Evolutionary conservation across 2,797 vertebrate species (phyloP), one percentile per base, ranked within the genome.

Genomic region (Gymnothorax reevesii): DNA sequence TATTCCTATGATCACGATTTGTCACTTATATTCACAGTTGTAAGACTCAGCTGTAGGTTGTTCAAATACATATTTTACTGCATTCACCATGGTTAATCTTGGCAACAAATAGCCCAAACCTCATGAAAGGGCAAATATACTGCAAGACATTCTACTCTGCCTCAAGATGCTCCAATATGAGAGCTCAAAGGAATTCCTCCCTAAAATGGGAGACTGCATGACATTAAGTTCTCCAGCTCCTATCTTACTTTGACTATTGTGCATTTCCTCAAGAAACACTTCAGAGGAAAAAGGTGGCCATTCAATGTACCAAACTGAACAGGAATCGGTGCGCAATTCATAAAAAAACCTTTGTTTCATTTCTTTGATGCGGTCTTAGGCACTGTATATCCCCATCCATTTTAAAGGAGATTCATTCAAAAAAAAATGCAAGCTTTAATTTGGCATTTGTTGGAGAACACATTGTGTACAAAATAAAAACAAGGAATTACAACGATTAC

Each of bases 381-480:
- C 57, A 59, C 83, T 84, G 83, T 2, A 10, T 57, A 54, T 7
- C 27, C 15, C 57, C 54, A 22, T 42, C 57, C 9, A 27, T 13
- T 33, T 57, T 20, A 57, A 83, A 60, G 64, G 7, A n/a, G 64
- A 25, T 69, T 25, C n/a, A 69, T 69, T 7, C 25, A n/a, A 25
- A 62, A n/a, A 25, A 62, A 33, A 83, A 83, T 57, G 20, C 25
- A 82, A 4, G 42, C 57, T 83, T 15, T 60, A 83, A 83, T 59
- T 60, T 33, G 71, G 59, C 33, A 82, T 83, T 71, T 84, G 42
- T 12, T 75, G 69, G 83, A 88, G 82, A 82, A 25, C 54, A 25
- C 54, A 22, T 80, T 8, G 54, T 82, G 80, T 84, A 86, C 73
- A 90, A 91, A 88, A 93, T 90, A 93, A 90, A 91, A 88, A 89